Base-by-base conservation (phyloP, 2,888 invertebrate species). In the Timandra comae region DNA sequence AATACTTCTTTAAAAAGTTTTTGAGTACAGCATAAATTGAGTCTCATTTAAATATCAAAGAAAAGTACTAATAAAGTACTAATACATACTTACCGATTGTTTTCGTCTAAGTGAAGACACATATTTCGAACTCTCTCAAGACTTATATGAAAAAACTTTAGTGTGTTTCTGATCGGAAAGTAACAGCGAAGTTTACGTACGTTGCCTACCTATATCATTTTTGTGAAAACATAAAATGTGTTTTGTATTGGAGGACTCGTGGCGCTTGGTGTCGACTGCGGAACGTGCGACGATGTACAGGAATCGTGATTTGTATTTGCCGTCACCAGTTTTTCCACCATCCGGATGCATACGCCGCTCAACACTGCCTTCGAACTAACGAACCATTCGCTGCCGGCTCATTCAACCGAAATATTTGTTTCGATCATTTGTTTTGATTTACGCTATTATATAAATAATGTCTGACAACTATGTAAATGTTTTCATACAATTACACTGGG, bases 291-390 rank as follows among this genome's bases (percentile, higher is more conserved):
- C 43, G 35, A n/a, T 49, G 44, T 46, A 47, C 48, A 57, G 62
- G 63, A 64, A 72, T 58, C 66, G 61, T 65, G 74, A 81, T 80
- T 82, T 76, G 71, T 80, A 68, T 79, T 80, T 77, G 66, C 65
- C 53, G 53, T 63, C 60, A 63, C 62, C 69, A 70, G 70, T 75
- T 78, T 80, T 78, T 75, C 70, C 67, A 62, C 56, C 52, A 49
- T 46, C 56, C 67, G 63, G 67, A 70, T 70, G 68, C 72, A 60
- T 44, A 63, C 58, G 54, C 52, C 56, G 62, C 63, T 63, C 62
- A 58, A 64, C 72, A 65, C 66, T 57, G 55, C 60, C 55, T 55
- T 52, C 44, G 66, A 71, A 61, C 73, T 81, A 81, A 82, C 81
- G 80, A 81, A 81, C 78, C 80, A 72, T 74, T 58, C 56, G 53